Evolutionary conservation across 2,888 invertebrate species (phyloP).

Genomic region (Muschampia plurimacula): DNA sequence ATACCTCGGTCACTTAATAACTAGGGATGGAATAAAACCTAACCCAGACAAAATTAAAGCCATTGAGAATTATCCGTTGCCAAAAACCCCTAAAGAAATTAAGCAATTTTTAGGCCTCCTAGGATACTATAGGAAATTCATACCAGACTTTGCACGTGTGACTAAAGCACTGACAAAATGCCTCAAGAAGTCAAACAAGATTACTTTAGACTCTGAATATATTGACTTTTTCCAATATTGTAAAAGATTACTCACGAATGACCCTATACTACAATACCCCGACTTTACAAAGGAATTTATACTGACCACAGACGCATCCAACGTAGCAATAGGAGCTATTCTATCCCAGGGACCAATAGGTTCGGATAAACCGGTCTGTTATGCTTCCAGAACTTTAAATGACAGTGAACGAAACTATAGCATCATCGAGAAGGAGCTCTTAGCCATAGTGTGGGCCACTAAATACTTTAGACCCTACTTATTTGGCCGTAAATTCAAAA

Average conservation of each 20-base stretch:
- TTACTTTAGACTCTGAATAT: slow-evolving; percentile 28
- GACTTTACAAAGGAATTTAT: slow-evolving; percentile 47
- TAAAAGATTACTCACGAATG: slow-evolving; percentile 49
- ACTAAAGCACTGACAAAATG: slow-evolving; percentile 41
- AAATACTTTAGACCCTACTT: slow-evolving; percentile 41
- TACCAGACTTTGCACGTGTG: slow-evolving; percentile 39
- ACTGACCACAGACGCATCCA: slow-evolving; percentile 46
- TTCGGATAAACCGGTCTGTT: slow-evolving; percentile 45
- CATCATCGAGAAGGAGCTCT: slow-evolving; percentile 52
- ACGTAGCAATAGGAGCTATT: slow-evolving; percentile 46
- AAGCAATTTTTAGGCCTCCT: slow-evolving; percentile 37
- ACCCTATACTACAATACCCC: slow-evolving; percentile 48
- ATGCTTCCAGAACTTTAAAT: slow-evolving; percentile 47
- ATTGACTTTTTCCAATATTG: slow-evolving; percentile 34
- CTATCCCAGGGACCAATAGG: slow-evolving; percentile 47
- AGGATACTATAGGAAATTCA: slow-evolving; percentile 41
- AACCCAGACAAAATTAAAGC: slow-evolving; percentile 47
- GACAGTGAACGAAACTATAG: slow-evolving; percentile 49
- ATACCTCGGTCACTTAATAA: slow-evolving; percentile 42
- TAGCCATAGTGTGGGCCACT: slow-evolving; percentile 51
- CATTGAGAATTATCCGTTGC: slow-evolving; percentile 38
- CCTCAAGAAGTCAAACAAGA: slow-evolving; percentile 34
- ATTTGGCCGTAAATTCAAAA: slow-evolving; percentile 45
- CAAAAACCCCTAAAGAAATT: slow-evolving; percentile 36
- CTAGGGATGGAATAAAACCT: slow-evolving; percentile 41